A percentile compares a stretch with the other conserved stretches of the same genome.
Evolutionary conservation across 64 coral and sea anemone species (phyloP).

Genomic region (Dendrophyllia cribrosa): DNA sequence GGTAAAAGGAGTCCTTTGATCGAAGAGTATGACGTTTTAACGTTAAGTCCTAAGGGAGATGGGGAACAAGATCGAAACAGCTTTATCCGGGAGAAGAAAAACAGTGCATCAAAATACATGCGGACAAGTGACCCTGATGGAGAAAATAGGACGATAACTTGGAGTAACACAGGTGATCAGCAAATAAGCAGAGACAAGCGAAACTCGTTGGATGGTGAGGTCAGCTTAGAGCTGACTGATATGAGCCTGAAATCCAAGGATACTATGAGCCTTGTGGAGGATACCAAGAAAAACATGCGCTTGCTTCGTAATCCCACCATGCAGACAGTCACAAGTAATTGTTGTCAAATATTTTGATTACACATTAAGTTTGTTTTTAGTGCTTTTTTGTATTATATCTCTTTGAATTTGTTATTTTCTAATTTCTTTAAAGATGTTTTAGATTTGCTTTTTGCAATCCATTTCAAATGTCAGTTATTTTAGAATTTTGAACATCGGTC

Average conservation of each 20-base stretch:
- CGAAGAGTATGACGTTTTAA: slow-evolving; percentile 7
- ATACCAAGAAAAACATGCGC: slow-evolving; percentile 1
- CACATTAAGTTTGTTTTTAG: background rate
- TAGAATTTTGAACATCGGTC: no score
- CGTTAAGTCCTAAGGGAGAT: background rate
- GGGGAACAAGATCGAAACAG: slow-evolving; percentile 4
- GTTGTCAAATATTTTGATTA: slow-evolving; percentile 95
- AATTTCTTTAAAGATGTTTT: background rate
- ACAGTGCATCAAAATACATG: slow-evolving; percentile 85
- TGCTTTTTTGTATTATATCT: background rate
- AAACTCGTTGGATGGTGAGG: slow-evolving; percentile 47
- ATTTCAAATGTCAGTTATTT: no score
- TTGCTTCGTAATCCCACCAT: slow-evolving; percentile 67
- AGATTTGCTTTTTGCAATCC: no score
- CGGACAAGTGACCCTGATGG: slow-evolving; percentile 25
- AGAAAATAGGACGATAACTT: slow-evolving; percentile 43
- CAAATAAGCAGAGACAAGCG: slow-evolving; percentile 25
- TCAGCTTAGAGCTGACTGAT: slow-evolving; percentile 79
- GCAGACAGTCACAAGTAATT: slow-evolving; percentile 84
- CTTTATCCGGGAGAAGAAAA: slow-evolving; percentile 30
- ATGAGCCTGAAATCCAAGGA: slow-evolving; percentile 83
- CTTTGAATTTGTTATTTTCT: background rate
- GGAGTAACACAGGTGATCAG: slow-evolving; percentile 24
- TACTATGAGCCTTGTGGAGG: slow-evolving; percentile 46
- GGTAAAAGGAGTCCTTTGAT: slow-evolving; percentile 27